Evolutionary conservation across 2,888 invertebrate species (phyloP), one percentile per base, ranked within the genome.

Genomic region (Melikaiella ostensackeni): DNA sequence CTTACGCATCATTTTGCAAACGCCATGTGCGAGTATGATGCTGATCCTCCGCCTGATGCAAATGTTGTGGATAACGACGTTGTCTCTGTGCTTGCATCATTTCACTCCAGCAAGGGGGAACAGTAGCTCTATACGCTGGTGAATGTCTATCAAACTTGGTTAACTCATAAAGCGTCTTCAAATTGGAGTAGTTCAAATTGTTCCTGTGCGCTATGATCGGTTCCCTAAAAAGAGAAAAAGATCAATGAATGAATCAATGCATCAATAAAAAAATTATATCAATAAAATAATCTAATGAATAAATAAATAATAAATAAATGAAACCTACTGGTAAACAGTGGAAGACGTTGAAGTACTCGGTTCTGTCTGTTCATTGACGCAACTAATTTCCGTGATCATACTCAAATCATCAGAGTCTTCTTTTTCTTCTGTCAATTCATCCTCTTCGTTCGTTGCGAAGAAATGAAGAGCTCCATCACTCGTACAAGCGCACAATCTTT

Each of bases 31-130:
- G 94, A 7, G 96, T 97, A 82, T 95, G 94, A 86, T 97, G 95
- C 75, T 94, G 93, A 82, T 95, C 95, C 84, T 94, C 94, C 61
- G 93, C 93, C 78, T 93, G 93, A 87, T 95, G 95, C 76, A 96
- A 91, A 88, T 95, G 95, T 88, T 97, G 97, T 1, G 98, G 97
- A 90, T 98, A 97, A 55, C 97, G 95, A 24, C 98, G 93, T 85
- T 98, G 97, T 78, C 97, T 94, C 89, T 98, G 97, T 7, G 97
- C 97, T 82, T 98, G 98, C 85, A 98, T 97, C 86, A 98, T 94
- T 91, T 98, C 98, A 83, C 96, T 96, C 98, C 98, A 98, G 91
- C 98, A 98, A 5, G 97, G 96, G 0, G 98, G 97, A 4, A 98
- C 97, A 21, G 97, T 97, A 0, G 97, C 97, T 75, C 96, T 95